Percentiles rank a stretch among this genome's conserved stretches.
Evolutionary conservation across 2,888 invertebrate species (phyloP).

Genomic region (Catocala nupta): DNA sequence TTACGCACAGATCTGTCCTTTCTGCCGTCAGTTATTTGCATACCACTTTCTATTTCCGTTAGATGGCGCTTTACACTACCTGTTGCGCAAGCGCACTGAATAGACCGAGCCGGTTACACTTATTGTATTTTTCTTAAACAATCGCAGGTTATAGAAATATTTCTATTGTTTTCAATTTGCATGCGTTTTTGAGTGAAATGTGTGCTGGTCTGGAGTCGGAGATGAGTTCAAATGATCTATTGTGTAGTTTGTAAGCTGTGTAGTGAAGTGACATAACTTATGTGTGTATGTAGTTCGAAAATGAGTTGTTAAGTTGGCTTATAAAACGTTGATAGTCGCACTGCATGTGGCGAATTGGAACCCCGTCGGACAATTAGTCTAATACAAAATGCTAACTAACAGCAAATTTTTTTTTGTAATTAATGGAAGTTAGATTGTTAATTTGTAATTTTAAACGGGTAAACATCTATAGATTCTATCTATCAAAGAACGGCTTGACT

Average conservation of each 20-base stretch:
- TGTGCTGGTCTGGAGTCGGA: neutral
- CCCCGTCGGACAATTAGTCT: no score
- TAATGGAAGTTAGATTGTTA: no score
- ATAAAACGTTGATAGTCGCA: no score
- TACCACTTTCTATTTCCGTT: constrained; percentile 80
- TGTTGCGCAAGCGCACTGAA: constrained; percentile 41
- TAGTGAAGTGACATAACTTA: neutral
- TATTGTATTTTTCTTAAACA: constrained; percentile 49
- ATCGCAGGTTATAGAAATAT: constrained; percentile 35
- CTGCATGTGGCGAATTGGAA: no score
- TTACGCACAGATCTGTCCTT: constrained; percentile 59
- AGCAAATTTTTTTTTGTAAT: no score
- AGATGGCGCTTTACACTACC: constrained; percentile 66
- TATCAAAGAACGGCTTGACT: no score
- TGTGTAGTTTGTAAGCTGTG: neutral
- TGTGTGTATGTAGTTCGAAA: no score
- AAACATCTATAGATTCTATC: no score
- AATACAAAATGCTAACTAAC: no score
- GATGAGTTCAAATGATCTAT: constrained; percentile 3
- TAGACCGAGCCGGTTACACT: constrained; percentile 33
- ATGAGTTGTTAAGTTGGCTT: no score
- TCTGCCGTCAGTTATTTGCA: constrained; percentile 71
- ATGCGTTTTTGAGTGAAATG: constrained; percentile 20
- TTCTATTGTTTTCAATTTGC: constrained; percentile 46
- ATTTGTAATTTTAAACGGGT: no score